Evolutionary conservation across 37 sponge, comb jelly and placozoan genomes (phyloP).

Genomic region (Diacarnus erythraeanus): DNA sequence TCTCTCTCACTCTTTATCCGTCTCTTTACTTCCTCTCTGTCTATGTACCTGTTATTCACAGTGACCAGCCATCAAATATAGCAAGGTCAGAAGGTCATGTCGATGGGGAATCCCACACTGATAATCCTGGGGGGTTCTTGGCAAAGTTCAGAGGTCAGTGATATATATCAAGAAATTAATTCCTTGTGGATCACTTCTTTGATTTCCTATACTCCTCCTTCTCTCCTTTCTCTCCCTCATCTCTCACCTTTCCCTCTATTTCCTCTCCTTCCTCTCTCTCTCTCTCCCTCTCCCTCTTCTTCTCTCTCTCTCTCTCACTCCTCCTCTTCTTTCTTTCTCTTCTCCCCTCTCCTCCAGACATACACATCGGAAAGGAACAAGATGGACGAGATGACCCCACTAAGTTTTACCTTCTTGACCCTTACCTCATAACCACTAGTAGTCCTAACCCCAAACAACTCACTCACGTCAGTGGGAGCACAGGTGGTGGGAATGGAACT

Average conservation of each 20-base stretch:
- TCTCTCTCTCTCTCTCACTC: conserved; percentile 1
- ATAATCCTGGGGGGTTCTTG: conserved; percentile 13
- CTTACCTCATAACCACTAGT: neutral
- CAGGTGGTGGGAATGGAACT: neutral
- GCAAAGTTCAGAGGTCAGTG: conserved; percentile 25
- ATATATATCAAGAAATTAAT: no score
- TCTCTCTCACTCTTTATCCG: no score
- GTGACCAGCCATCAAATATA: no score
- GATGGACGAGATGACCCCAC: conserved; percentile 44
- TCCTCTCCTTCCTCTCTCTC: neutral
- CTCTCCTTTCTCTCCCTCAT: neutral
- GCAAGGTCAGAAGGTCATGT: neutral
- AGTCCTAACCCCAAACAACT: neutral
- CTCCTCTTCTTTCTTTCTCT: neutral
- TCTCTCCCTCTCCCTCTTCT: conserved; percentile 3
- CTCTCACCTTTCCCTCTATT: neutral
- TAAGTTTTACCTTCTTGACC: conserved; percentile 41
- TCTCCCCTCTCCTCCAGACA: neutral
- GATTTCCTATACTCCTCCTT: neutral
- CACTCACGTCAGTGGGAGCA: neutral
- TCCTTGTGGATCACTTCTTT: neutral
- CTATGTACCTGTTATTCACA: no score
- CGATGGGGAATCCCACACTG: conserved; percentile 1
- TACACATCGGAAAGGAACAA: neutral
- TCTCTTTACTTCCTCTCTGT: no score